Evolutionary conservation across 2,113 vertebrate species (phyloP).

Genomic region (Polyodon spathula): DNA sequence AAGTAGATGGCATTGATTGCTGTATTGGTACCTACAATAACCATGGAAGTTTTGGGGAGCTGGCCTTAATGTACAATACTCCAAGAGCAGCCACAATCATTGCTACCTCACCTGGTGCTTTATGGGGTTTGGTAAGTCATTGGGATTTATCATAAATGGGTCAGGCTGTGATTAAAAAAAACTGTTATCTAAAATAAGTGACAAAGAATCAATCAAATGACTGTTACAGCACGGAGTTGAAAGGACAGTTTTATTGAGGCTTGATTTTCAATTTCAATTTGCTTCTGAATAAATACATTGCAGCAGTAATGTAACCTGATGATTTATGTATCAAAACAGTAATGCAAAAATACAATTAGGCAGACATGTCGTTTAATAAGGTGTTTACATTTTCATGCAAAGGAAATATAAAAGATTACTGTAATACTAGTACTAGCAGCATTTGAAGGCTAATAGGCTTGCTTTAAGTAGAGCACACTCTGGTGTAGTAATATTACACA

Average conservation of each 20-base stretch:
- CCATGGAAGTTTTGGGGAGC: conserved; percentile 89
- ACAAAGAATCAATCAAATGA: too few species aligned
- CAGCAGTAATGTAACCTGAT: too few species aligned
- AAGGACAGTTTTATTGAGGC: too few species aligned
- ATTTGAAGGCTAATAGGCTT: background rate
- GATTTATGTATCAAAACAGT: too few species aligned
- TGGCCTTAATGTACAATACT: conserved; percentile 98
- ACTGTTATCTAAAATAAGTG: too few species aligned
- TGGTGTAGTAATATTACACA: conserved; percentile 5
- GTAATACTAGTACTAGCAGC: background rate
- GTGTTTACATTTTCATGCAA: too few species aligned
- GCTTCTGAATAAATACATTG: too few species aligned
- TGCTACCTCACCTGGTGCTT: conserved; percentile 84
- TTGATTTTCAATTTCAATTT: too few species aligned
- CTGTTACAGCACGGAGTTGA: too few species aligned
- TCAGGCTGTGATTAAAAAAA: too few species aligned
- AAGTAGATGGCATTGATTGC: conserved; percentile 69
- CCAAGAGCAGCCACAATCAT: conserved; percentile 93
- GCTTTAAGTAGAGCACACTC: conserved; percentile 12
- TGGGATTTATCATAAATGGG: conserved; percentile 19
- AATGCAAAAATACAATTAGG: too few species aligned
- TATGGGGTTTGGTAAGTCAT: conserved; percentile 93
- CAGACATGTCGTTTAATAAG: too few species aligned
- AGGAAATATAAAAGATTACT: background rate
- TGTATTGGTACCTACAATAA: conserved; percentile 89